phyloP scores from a whole-genome alignment of 2,888 invertebrate genomes.

The Prenolepis imparis region DNA sequence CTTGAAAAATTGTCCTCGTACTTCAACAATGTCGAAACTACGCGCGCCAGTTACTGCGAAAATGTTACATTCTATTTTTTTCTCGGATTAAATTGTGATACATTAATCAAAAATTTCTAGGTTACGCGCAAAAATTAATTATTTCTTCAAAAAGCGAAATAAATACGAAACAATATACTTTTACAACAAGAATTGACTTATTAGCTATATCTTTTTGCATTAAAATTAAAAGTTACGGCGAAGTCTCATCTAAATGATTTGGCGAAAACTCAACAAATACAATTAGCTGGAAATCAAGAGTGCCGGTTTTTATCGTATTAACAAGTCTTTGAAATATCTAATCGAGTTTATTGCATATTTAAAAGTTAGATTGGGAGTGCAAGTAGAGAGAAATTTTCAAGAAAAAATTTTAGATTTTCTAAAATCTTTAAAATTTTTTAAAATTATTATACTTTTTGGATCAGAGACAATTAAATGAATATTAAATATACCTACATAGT shows the following conservation, averaged over 20 bases:
- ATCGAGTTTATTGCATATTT: constrained; percentile 15
- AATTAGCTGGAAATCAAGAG: background rate
- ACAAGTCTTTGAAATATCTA: background rate
- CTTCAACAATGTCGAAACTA: background rate
- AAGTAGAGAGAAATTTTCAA: background rate
- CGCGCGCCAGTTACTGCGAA: background rate
- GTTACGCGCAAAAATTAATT: constrained; percentile 1
- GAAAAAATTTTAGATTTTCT: background rate
- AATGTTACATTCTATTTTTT: background rate
- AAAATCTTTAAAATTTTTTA: constrained; percentile 13
- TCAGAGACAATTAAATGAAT: background rate
- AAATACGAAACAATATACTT: background rate
- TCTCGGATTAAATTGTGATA: background rate
- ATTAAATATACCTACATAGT: background rate
- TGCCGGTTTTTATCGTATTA: background rate
- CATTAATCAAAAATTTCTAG: background rate
- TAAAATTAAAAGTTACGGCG: background rate
- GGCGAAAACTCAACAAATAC: background rate
- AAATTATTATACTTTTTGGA: background rate
- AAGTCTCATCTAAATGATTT: background rate
- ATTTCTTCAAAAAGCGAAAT: background rate
- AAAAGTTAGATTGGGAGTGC: constrained; percentile 20
- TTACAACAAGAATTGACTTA: background rate
- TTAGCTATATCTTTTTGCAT: background rate
- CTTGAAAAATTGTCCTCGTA: background rate